These are phyloP conservation scores for Pandion haliaetus DNA, from an alignment of 2,113 vertebrate genomes.

Conservation along the genomic window DNA sequence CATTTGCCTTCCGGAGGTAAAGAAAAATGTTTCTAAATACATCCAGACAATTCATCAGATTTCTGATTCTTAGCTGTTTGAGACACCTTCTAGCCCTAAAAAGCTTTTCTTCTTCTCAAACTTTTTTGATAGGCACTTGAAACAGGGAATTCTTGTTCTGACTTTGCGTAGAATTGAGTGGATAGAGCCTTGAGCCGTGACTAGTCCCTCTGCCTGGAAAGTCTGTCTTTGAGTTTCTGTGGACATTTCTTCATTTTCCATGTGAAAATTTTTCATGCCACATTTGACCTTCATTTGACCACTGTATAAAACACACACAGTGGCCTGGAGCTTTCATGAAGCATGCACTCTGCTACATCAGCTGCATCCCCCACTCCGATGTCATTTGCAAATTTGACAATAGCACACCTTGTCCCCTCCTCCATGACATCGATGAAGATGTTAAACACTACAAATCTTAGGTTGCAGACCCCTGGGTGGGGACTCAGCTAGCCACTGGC, in stretches of 20 bases:
- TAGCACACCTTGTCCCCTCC: not conserved
- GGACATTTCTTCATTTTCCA: not conserved
- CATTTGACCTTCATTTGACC: not conserved
- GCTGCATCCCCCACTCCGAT: fast-evolving
- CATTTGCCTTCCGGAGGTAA: not conserved
- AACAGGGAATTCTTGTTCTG: not conserved
- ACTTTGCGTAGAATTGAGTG: not conserved
- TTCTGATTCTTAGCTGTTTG: not conserved
- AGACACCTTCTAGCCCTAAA: not conserved
- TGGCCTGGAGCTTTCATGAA: not conserved
- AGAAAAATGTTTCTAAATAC: not conserved
- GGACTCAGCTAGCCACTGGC: not conserved
- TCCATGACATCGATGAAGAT: not conserved
- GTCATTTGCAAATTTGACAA: not conserved
- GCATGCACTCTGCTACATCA: not conserved
- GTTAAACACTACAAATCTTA: not conserved
- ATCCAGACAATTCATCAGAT: not conserved
- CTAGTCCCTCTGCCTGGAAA: not conserved
- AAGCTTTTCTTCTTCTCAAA: not conserved
- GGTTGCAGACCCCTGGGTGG: not conserved
- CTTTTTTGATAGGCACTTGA: not conserved
- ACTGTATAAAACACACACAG: not conserved
- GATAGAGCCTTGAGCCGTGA: not conserved
- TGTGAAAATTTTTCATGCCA: not conserved
- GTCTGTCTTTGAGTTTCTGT: not conserved